Evolutionary conservation across 2,797 vertebrate species (phyloP).

Genomic region (Sebastes diploproa): DNA sequence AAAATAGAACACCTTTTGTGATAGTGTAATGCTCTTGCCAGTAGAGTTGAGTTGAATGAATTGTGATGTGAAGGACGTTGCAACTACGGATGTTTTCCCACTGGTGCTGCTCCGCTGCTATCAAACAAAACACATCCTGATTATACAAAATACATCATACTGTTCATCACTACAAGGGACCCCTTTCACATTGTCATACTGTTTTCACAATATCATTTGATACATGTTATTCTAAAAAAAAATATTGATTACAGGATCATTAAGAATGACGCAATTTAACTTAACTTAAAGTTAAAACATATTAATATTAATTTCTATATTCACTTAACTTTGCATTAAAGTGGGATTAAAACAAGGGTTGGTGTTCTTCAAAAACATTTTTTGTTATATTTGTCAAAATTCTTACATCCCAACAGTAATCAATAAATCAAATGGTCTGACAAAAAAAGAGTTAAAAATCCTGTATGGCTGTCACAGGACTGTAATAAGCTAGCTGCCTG

Average conservation of each 20-base stretch:
- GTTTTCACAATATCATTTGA: background rate
- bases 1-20: constrained; percentile 25
- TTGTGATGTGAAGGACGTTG: constrained; percentile 23
- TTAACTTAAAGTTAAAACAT: background rate
- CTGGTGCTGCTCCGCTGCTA: background rate
- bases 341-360: background rate
- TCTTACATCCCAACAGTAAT: background rate
- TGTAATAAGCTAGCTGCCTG: too few relatives aligned
- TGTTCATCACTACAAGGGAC: background rate
- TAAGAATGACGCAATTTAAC: background rate
- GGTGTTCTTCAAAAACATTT: too few relatives aligned
- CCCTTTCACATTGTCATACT: background rate
- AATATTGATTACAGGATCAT: background rate
- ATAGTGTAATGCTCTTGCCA: background rate
- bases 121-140: background rate
- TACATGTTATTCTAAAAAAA: rapidly evolving
- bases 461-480: too few relatives aligned
- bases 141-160: background rate
- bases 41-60: background rate
- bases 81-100: background rate
- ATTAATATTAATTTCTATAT: background rate
- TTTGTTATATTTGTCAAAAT: background rate
- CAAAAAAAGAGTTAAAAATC: too few relatives aligned
- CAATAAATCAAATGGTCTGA: background rate
- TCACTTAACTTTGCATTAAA: background rate